Conservation (phyloP, 1,140 invertebrate genomes). For the Aphidius ervi region DNA sequence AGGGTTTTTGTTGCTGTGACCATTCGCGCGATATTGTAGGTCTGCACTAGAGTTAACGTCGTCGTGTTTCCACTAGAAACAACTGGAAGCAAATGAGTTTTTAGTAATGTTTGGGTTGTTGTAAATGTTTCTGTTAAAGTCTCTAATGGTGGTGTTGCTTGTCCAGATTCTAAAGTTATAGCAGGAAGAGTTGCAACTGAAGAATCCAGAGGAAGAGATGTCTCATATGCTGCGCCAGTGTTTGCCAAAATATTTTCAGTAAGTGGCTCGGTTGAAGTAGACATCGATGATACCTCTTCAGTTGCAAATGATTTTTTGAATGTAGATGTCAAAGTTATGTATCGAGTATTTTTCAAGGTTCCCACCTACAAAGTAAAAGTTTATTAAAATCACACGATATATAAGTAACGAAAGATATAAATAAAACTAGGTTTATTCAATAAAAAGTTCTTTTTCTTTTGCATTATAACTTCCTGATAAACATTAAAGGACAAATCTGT, state of each 20-base stretch:
- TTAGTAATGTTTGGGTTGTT: slow-evolving; percentile 79
- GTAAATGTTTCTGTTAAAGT: slow-evolving; percentile 88
- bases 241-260: slow-evolving; percentile 84
- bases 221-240: slow-evolving; percentile 68
- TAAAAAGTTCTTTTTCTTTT: no score
- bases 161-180: slow-evolving; percentile 67
- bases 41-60: slow-evolving; percentile 78
- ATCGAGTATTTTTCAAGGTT: slow-evolving; percentile 79
- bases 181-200: slow-evolving; percentile 78
- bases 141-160: slow-evolving; percentile 76
- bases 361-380: slow-evolving; percentile 61
- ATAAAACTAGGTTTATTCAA: background rate
- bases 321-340: slow-evolving; percentile 78
- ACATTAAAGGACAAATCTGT: no score
- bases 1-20: slow-evolving; percentile 85
- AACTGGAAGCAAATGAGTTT: slow-evolving; percentile 81
- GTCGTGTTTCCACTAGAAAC: slow-evolving; percentile 68
- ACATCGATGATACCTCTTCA: slow-evolving; percentile 55
- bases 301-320: slow-evolving; percentile 70
- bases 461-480: no score
- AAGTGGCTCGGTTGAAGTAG: slow-evolving; percentile 66
- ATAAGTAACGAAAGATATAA: no score
- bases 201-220: slow-evolving; percentile 66
- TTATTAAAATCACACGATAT: no score
- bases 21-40: slow-evolving; percentile 78